Evolutionary conservation across 2,888 invertebrate genomes (phyloP).

Genomic region (Muscina levida): DNA sequence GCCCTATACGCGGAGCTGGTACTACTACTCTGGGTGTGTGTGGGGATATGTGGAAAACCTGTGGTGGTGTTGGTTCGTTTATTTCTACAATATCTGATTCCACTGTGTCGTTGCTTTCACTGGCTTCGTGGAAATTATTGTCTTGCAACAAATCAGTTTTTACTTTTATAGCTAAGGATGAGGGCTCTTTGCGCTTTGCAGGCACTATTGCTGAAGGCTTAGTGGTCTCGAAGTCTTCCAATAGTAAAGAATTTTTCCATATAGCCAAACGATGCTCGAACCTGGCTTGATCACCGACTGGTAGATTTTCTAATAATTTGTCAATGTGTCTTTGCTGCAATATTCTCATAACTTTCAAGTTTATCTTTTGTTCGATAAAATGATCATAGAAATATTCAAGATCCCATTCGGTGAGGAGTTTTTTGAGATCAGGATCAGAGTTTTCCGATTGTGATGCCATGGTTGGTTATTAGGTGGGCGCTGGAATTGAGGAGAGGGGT

Average conservation of each 20-base stretch:
- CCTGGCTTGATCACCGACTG: constrained; percentile 52
- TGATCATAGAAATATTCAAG: constrained; percentile 49
- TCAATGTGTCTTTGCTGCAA: constrained; percentile 46
- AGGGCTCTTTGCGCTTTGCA: no score
- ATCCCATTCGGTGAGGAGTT: constrained; percentile 52
- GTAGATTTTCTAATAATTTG: constrained; percentile 42
- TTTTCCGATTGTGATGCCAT: constrained; percentile 32
- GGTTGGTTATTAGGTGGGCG: background rate
- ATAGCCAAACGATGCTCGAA: constrained; percentile 55
- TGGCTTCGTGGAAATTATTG: no score
- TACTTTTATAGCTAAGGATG: no score
- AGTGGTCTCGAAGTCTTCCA: background rate
- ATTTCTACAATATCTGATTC: no score
- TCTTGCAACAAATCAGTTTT: no score
- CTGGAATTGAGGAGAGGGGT: background rate
- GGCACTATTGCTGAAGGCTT: no score
- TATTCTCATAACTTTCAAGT: constrained; percentile 29
- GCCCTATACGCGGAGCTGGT: no score
- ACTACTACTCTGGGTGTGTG: no score
- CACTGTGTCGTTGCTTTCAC: no score
- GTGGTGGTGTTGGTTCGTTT: no score
- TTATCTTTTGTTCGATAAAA: constrained; percentile 55
- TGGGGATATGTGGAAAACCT: no score
- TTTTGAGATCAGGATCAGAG: constrained; percentile 52
- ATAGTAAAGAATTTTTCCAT: constrained; percentile 48